Evolutionary conservation across 2,113 vertebrate genomes (phyloP).

Genomic region (Microtus oregoni): DNA sequence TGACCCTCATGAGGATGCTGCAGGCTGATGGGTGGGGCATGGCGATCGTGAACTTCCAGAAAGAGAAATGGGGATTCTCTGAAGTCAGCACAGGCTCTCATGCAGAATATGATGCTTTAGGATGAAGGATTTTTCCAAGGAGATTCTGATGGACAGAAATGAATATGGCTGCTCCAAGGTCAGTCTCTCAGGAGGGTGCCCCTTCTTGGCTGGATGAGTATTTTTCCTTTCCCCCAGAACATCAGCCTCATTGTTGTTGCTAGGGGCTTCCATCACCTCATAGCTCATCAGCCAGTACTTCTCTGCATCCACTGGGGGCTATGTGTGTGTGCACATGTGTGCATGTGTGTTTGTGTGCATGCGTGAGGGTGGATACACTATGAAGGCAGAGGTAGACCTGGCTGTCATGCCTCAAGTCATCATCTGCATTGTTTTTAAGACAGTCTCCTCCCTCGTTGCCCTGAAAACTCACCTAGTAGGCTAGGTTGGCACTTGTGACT

Average conservation of each 20-base stretch:
- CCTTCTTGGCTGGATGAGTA: not conserved
- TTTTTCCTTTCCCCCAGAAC: not conserved
- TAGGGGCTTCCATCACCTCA: not conserved
- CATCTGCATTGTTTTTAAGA: not conserved
- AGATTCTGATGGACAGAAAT: not conserved
- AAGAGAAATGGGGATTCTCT: constrained; percentile 25
- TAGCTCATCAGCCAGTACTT: not conserved
- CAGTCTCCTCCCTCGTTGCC: not conserved
- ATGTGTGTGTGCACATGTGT: not conserved
- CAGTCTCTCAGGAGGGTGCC: not conserved
- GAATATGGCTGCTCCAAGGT: not conserved
- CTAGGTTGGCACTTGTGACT: not conserved
- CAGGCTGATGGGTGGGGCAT: constrained; percentile 23
- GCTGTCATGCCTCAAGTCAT: not conserved
- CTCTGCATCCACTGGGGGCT: not conserved
- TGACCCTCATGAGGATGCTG: constrained; percentile 62
- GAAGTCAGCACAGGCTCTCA: not conserved
- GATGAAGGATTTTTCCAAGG: not conserved
- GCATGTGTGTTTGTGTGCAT: not conserved
- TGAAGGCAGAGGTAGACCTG: not conserved
- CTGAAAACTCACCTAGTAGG: not conserved
- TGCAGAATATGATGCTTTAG: rapidly evolving
- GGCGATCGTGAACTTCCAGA: not conserved
- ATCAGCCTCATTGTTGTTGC: rapidly evolving
- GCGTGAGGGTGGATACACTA: not conserved